These are phyloP conservation scores for Sebastes nivosus DNA, from an alignment of 2,797 vertebrate genomes.

Conservation along the genomic window DNA sequence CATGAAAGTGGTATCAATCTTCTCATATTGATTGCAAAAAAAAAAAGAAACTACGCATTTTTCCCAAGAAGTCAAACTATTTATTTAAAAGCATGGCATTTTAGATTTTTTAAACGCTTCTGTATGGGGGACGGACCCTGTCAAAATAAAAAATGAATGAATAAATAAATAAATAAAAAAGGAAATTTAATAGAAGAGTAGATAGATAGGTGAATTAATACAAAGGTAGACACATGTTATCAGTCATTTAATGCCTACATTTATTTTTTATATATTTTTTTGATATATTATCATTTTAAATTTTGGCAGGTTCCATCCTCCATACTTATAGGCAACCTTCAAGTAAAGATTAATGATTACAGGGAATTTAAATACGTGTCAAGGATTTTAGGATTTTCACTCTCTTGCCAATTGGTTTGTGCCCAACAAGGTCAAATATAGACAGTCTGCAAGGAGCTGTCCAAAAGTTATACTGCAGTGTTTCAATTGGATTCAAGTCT, in stretches of 20 bases:
- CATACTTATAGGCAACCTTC: background rate
- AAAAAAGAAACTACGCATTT: background rate
- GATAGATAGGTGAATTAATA: too few relatives aligned
- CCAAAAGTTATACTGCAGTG: slow-evolving; percentile 11
- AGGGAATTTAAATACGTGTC: background rate
- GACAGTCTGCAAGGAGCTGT: slow-evolving; percentile 8
- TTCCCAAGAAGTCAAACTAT: too few relatives aligned
- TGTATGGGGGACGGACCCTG: too few relatives aligned
- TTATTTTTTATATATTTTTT: too few relatives aligned
- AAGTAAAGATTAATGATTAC: background rate
- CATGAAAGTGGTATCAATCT: background rate
- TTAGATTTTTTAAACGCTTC: background rate
- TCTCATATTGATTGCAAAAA: background rate
- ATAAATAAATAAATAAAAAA: too few relatives aligned
- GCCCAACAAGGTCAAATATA: background rate
- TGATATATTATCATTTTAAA: too few relatives aligned
- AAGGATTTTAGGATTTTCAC: background rate
- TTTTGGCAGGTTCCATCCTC: too few relatives aligned
- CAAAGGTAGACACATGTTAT: too few relatives aligned
- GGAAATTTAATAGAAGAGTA: too few relatives aligned
- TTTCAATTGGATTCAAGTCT: slow-evolving; percentile 15
- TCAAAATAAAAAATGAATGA: too few relatives aligned
- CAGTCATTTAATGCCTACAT: too few relatives aligned
- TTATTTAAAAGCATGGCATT: background rate
- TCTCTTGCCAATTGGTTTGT: background rate